Evolutionary conservation across 64 coral and sea anemone species (phyloP), one percentile per base, ranked within the genome.

Genomic region (Actinia tenebrosa): DNA sequence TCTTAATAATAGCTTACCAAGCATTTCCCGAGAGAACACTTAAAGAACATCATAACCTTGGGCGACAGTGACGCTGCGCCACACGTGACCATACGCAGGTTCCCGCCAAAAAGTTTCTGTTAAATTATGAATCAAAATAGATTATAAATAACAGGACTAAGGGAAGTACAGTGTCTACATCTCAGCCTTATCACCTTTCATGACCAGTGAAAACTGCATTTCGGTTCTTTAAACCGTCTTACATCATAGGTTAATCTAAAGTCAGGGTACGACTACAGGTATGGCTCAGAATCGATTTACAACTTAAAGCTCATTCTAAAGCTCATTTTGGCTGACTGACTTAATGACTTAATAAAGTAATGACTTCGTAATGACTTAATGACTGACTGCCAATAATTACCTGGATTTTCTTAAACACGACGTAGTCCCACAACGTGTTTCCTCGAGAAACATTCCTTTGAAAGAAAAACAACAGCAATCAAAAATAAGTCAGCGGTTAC

Each of bases 21-120:
- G 27, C 64, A 63, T 80, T 89, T 94, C 19, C 95, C 92, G 83
- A 98, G 88, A 23, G 94, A 89, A 89, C 92, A 93, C 71, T 89
- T 91, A 44, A 94, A 84, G 80, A 98, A 98, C 84, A 92, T 86
- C 50, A 88, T 91, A 68, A 94, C 95, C 68, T 98, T 91, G 69
- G 79, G 45, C 7, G 83, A 85, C 56, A 85, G 42, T 20, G 83
- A 46, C 7, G 83, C 83, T 43, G 83, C 50, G 18, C 83, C 83
- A 61, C 54, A 85, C 60, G 83, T 85, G 22, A 85, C 43, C 22
- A 64, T 16, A 37, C 83, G 53, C 3, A 85, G 14, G 22, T 54
- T 58, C 18, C 83, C 83, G 17, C 83, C 83, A 85, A 85, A 85
- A 23, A 85, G 42, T 10, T 20, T 85, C 83, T 85, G 17, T 22